Base-by-base conservation (phyloP, 2,888 invertebrate species). In the Psylliodes chrysocephalus region DNA sequence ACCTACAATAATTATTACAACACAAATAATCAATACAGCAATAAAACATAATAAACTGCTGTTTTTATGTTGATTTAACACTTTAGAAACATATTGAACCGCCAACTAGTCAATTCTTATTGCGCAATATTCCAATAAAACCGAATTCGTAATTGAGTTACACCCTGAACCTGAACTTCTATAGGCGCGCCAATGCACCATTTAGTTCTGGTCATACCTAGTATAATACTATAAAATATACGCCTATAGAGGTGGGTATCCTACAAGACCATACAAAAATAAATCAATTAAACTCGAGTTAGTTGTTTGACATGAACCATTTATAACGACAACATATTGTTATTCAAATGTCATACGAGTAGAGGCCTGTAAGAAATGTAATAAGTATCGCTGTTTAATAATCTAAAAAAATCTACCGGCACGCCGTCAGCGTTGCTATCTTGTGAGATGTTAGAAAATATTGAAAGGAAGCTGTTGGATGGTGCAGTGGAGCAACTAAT, bases 341-440 rank as follows among this genome's bases (percentile, higher is more conserved):
- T 65, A 65, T 65, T 65, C 65, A 65, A 49, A 49, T 59, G 53
- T 53, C 59, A 51, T 55, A 61, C 14, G 12, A 22, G 59, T 49
- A 28, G 54, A 62, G 40, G 44, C 49, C 15, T 33, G 22, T 35
- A 35, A n/a, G 35, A 35, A 35, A 35, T 12, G 35, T 35, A 35
- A 42, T 42, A 18, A 42, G 42, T 42, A 42, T 42, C 42, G 42
- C 61, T 61, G 25, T 54, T 61, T 54, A 54, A 46, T 49, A 47
- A 54, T 53, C 60, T 60, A 22, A 60, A 52, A 30, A 60, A 33
- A 8, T 33, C n/a, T 33, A 4, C 10, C 3, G 22, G 6, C 22
- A 6, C 22, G 6, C 22, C 22, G 6, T 22, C 22, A 22, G 22
- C 22, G 22, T 22, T 22, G 6, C 22, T n/a, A n/a, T n/a, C n/a